These are phyloP conservation scores for Drosophila sordidapex DNA, from an alignment of 2,888 invertebrate genomes.

Conservation along the genomic window DNA sequence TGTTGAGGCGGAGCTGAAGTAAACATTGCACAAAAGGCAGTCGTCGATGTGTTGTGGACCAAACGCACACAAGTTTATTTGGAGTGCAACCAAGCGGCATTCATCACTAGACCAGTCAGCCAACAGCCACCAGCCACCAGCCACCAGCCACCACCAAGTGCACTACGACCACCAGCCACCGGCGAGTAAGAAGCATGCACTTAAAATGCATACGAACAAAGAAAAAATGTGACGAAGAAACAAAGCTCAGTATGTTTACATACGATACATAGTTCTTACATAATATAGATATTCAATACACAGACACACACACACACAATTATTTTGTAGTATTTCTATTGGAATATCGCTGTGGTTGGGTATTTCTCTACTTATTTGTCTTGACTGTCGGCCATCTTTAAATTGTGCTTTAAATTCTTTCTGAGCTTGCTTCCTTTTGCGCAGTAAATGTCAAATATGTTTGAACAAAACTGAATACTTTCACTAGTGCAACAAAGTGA, in stretches of 20 bases:
- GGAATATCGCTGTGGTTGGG: neutral
- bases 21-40: conserved; percentile 34
- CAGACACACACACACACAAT: neutral
- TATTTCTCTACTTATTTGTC: neutral
- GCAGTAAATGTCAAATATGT: neutral
- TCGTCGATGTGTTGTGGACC: conserved; percentile 28
- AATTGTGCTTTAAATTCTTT: neutral
- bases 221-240: neutral
- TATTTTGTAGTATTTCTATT: neutral
- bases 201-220: neutral
- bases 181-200: neutral
- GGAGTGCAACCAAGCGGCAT: conserved; percentile 59
- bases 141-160: neutral
- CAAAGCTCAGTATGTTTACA: conserved; percentile 3
- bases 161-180: neutral
- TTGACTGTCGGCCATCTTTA: neutral
- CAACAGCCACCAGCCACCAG: conserved; percentile 1
- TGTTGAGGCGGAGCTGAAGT: conserved; percentile 16
- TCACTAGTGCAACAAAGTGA: neutral
- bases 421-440: neutral
- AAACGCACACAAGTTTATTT: conserved; percentile 51
- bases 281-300: neutral
- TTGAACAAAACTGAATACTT: too few relatives aligned
- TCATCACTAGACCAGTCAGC: conserved; percentile 10
- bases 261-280: neutral